Percentiles rank a stretch among this genome's conserved stretches.
Evolutionary conservation across 2,113 vertebrate species (phyloP).

Genomic region (Colinus virginianus): DNA sequence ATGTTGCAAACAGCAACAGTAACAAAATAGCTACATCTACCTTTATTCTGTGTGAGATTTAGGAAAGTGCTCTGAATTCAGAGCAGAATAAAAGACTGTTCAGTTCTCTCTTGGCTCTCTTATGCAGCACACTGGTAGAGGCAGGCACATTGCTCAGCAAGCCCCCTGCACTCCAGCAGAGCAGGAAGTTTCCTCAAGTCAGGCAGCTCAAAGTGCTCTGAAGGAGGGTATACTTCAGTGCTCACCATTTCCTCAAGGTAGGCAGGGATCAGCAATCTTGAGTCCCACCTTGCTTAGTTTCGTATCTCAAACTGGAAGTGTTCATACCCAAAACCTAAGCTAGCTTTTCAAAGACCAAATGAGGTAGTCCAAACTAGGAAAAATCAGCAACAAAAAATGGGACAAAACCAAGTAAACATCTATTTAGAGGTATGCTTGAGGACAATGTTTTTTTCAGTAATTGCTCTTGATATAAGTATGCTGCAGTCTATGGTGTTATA

Average conservation of each 20-base stretch:
- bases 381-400: background rate
- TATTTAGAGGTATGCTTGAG: background rate
- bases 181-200: background rate
- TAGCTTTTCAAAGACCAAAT: background rate
- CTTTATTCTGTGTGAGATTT: background rate
- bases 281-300: background rate
- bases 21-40: background rate
- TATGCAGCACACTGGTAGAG: background rate
- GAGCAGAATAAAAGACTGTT: background rate
- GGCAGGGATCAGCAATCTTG: background rate
- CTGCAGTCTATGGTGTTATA: background rate
- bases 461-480: background rate
- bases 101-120: background rate
- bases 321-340: background rate
- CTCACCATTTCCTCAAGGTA: background rate
- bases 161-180: background rate
- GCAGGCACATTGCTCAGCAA: fast-evolving
- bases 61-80: background rate
- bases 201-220: background rate
- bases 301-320: background rate
- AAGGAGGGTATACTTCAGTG: background rate
- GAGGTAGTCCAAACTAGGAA: background rate
- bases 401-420: background rate
- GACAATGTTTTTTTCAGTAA: background rate
- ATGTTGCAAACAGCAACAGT: background rate